These are phyloP conservation scores for Hiodon alosoides DNA, from an alignment of 2,113 vertebrate species.

Conservation along the genomic window DNA sequence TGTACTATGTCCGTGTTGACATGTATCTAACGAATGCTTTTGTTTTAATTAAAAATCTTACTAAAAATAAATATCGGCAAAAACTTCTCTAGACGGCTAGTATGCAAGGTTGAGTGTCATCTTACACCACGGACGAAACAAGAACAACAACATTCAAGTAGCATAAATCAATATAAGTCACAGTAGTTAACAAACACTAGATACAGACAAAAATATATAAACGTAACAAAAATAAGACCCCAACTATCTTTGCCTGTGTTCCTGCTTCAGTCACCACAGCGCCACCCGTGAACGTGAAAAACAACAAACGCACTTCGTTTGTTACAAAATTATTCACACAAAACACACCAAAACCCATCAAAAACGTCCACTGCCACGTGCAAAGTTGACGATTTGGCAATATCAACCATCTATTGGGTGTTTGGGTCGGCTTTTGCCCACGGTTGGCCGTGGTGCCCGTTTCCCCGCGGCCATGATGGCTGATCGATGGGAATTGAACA, in stretches of 20 bases:
- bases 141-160: background rate
- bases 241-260: slow-evolving; percentile 11
- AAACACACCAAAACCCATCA: slow-evolving; percentile 33
- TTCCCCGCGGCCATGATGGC: slow-evolving; percentile 67
- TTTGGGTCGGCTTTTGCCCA: slow-evolving; percentile 10
- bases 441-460: slow-evolving; percentile 31
- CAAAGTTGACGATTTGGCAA: slow-evolving; percentile 24
- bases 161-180: background rate
- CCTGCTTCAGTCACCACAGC: slow-evolving; percentile 29
- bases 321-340: slow-evolving; percentile 35
- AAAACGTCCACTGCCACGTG: slow-evolving; percentile 14
- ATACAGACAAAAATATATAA: slow-evolving; percentile 7
- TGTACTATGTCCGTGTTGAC: no score
- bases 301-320: slow-evolving; percentile 35
- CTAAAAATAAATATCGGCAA: background rate
- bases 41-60: background rate
- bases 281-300: slow-evolving; percentile 33
- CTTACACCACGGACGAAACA: no score
- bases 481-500: slow-evolving; percentile 83
- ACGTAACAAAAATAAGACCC: slow-evolving; percentile 12
- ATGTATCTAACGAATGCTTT: no score
- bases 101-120: background rate
- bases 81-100: background rate
- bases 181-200: background rate
- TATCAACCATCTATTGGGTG: slow-evolving; percentile 13